Conservation (phyloP, 2,888 invertebrate species). For the Hypercompe scribonia region DNA sequence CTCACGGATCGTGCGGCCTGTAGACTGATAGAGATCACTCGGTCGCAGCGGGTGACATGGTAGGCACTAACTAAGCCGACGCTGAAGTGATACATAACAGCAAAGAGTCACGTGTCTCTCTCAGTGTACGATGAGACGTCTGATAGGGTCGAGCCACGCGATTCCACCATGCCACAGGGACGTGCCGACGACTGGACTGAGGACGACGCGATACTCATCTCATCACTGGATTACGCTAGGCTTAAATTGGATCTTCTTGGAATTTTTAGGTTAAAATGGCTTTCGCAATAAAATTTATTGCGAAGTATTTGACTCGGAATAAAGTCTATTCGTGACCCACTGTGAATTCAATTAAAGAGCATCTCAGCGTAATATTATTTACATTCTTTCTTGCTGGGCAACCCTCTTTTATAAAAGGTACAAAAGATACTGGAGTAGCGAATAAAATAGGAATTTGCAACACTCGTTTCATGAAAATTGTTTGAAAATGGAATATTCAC, state of each 20-base stretch:
- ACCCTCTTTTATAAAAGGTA: slow-evolving; percentile 55
- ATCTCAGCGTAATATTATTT: slow-evolving; percentile 72
- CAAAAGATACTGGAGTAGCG: slow-evolving; percentile 54
- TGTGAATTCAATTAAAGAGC: slow-evolving; percentile 75
- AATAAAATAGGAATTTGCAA: slow-evolving; percentile 48
- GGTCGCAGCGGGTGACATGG: slow-evolving; percentile 38
- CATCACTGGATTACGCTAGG: slow-evolving; percentile 74
- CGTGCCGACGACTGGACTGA: slow-evolving; percentile 50
- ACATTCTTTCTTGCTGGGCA: slow-evolving; percentile 59
- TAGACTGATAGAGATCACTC: slow-evolving; percentile 65
- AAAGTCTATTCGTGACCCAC: slow-evolving; percentile 74
- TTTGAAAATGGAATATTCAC: slow-evolving; percentile 21
- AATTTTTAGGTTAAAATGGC: slow-evolving; percentile 79
- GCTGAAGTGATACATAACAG: slow-evolving; percentile 46
- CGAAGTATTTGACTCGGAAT: slow-evolving; percentile 75
- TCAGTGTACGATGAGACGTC: slow-evolving; percentile 37
- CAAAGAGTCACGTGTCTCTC: slow-evolving; percentile 46
- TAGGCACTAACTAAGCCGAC: slow-evolving; percentile 47
- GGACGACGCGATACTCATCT: slow-evolving; percentile 72
- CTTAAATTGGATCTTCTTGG: slow-evolving; percentile 81
- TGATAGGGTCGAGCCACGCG: slow-evolving; percentile 34
- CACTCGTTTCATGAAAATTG: slow-evolving; percentile 37
- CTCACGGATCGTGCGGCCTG: slow-evolving; percentile 71
- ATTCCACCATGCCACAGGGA: slow-evolving; percentile 30
- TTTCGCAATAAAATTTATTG: slow-evolving; percentile 80